phyloP scores from a whole-genome alignment of 2,113 vertebrate species.

The Perca schrenkii region DNA sequence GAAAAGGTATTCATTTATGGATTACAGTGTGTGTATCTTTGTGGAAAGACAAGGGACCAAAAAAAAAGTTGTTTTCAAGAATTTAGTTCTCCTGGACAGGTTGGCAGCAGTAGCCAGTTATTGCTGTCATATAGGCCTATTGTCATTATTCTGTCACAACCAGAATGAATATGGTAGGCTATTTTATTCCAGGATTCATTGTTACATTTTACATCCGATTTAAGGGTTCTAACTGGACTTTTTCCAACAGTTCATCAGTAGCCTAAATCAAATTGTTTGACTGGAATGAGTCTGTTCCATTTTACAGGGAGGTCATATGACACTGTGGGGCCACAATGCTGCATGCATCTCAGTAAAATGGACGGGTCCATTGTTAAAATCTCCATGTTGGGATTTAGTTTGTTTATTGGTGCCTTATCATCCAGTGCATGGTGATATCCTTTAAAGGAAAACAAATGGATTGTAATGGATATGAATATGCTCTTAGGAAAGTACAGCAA shows the following conservation, averaged over 20 bases:
- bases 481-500: neutral
- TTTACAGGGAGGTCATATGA: slow-evolving; percentile 1
- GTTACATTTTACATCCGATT: neutral
- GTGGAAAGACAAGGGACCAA: neutral
- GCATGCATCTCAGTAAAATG: slow-evolving; percentile 11
- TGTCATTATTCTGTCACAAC: neutral
- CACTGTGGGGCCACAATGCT: neutral
- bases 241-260: neutral
- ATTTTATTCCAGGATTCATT: neutral
- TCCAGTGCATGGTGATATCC: slow-evolving; percentile 39
- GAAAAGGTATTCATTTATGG: neutral
- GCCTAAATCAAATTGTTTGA: neutral
- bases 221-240: neutral
- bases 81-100: too few relatives aligned
- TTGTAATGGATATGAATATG: neutral
- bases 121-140: neutral
- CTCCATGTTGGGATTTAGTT: slow-evolving; percentile 42
- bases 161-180: neutral
- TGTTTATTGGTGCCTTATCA: slow-evolving; percentile 47
- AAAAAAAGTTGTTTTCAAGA: too few relatives aligned
- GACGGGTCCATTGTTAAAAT: neutral
- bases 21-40: neutral
- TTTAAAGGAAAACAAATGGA: slow-evolving; percentile 53
- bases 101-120: neutral
- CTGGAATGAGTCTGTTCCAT: neutral